Evolutionary conservation across 2,888 invertebrate species (phyloP).

Genomic region (Eristalis pertinax): DNA sequence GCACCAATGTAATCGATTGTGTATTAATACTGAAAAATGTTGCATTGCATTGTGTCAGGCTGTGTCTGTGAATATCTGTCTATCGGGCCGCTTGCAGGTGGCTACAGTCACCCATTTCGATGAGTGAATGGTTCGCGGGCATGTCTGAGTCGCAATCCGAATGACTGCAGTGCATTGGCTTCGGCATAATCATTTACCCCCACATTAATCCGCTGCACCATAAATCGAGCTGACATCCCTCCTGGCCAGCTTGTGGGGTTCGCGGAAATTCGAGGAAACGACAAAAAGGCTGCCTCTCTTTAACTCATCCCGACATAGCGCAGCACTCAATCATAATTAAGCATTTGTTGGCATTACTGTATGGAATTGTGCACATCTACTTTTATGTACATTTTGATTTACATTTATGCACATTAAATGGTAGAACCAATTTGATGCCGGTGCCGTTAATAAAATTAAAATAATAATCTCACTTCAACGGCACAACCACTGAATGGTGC

Average conservation of each 20-base stretch:
- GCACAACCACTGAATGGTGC: slow-evolving; percentile 33
- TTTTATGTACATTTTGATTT: slow-evolving; percentile 44
- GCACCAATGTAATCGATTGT: slow-evolving; percentile 68
- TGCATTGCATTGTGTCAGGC: slow-evolving; percentile 63
- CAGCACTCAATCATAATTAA: slow-evolving; percentile 43
- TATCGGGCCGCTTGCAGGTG: slow-evolving; percentile 32
- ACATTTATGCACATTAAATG: slow-evolving; percentile 28
- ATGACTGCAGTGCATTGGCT: slow-evolving; percentile 66
- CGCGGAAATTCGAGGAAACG: slow-evolving; percentile 44
- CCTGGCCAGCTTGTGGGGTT: slow-evolving; percentile 1
- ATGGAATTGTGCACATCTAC: no score
- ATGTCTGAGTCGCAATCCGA: slow-evolving; percentile 30
- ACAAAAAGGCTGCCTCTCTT: background rate
- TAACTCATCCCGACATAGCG: background rate
- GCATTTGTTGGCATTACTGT: slow-evolving; percentile 30
- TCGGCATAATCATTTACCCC: slow-evolving; percentile 57
- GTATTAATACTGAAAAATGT: slow-evolving; percentile 71
- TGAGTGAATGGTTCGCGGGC: slow-evolving; percentile 63
- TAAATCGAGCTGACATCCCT: background rate
- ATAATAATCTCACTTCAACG: slow-evolving; percentile 67
- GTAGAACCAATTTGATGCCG: slow-evolving; percentile 35
- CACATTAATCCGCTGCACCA: slow-evolving; percentile 31
- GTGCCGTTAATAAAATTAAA: slow-evolving; percentile 69
- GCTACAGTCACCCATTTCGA: slow-evolving; percentile 38
- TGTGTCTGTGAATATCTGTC: slow-evolving; percentile 37